A percentile compares a stretch with the other conserved stretches of the same genome.
These are phyloP conservation scores for Heliconius ethilla DNA, from an alignment of 2,888 invertebrate genomes.

Conservation along the genomic window DNA sequence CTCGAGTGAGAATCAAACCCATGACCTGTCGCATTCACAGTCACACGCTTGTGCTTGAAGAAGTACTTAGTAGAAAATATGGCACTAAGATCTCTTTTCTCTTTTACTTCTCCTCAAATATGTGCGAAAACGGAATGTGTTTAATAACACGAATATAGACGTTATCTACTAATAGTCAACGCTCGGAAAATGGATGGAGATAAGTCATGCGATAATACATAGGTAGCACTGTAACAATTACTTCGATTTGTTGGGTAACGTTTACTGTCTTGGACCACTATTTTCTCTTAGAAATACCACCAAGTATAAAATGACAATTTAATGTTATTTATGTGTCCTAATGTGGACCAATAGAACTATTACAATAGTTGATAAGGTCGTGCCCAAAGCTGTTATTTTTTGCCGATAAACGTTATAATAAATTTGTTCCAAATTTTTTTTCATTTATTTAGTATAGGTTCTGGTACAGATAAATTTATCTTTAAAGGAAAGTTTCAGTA, in stretches of 20 bases:
- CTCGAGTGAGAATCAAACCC: too few species aligned
- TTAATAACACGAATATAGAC: not conserved
- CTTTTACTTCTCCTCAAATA: not conserved
- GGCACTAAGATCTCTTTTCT: not conserved
- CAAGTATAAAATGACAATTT: not conserved
- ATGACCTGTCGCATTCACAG: too few species aligned
- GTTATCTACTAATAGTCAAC: not conserved
- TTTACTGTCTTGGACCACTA: not conserved
- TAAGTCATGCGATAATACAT: constrained; percentile 25
- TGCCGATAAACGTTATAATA: not conserved
- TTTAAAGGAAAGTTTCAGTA: constrained; percentile 46
- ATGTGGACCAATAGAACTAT: too few species aligned
- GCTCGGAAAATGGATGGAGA: constrained; percentile 8
- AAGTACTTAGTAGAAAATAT: not conserved
- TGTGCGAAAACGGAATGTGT: constrained; percentile 9
- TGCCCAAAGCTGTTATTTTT: not conserved
- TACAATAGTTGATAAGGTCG: not conserved
- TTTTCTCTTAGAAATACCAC: not conserved
- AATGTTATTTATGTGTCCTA: too few species aligned
- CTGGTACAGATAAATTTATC: not conserved
- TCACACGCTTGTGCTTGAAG: not conserved
- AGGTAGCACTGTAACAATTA: constrained; percentile 6
- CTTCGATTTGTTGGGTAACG: constrained; percentile 3
- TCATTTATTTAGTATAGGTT: too few species aligned
- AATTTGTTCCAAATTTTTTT: not conserved